phyloP scores from a whole-genome alignment of 2,113 vertebrate genomes.

The Gopherus evgoodei region DNA sequence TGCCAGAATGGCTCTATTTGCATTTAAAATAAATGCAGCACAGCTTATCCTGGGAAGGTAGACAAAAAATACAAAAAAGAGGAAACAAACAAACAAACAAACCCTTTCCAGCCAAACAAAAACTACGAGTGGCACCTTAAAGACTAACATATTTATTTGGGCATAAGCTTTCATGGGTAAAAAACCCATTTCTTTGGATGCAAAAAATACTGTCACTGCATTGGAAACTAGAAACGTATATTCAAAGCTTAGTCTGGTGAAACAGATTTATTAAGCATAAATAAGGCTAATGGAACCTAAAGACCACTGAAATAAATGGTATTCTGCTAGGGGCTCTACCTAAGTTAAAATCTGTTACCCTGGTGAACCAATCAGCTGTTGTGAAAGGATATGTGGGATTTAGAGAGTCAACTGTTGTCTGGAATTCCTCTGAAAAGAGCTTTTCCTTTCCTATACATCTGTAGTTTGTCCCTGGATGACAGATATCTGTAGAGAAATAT shows the following conservation, averaged over 20 bases:
- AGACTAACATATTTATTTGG: too few relatives aligned
- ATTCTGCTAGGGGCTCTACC: rapidly evolving
- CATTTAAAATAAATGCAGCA: not conserved
- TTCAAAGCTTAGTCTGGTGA: not conserved
- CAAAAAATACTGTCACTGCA: not conserved
- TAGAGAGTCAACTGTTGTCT: not conserved
- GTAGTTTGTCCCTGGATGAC: not conserved
- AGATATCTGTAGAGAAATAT: not conserved
- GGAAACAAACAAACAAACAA: too few relatives aligned
- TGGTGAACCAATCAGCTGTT: not conserved
- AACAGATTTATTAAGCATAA: not conserved
- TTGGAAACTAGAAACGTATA: not conserved
- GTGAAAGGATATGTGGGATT: not conserved
- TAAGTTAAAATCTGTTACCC: not conserved
- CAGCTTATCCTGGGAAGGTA: not conserved
- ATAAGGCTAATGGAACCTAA: not conserved
- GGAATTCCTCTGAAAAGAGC: too few relatives aligned
- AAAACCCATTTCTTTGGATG: too few relatives aligned
- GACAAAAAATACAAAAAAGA: not conserved
- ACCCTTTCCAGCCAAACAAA: too few relatives aligned
- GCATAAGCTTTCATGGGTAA: too few relatives aligned
- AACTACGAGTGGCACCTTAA: too few relatives aligned
- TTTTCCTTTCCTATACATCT: too few relatives aligned
- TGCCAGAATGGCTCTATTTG: not conserved
- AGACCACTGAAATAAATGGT: not conserved